phyloP scores from a whole-genome alignment of 1,140 invertebrate species.

The Pantala flavescens region DNA sequence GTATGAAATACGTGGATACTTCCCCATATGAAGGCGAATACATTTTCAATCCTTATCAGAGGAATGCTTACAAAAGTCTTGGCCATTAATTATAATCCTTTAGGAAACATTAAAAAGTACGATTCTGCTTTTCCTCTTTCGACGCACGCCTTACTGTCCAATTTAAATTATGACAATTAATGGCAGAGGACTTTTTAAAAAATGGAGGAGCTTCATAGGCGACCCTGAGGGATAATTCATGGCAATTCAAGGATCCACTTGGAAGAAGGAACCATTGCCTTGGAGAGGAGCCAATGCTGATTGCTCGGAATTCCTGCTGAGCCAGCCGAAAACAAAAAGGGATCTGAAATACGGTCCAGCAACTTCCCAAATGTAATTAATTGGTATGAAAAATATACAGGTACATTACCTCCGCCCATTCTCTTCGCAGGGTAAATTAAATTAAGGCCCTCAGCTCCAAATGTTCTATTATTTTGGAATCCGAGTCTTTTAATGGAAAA shows the following conservation, averaged over 20 bases:
- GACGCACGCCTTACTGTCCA: background rate
- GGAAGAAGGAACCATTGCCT: background rate
- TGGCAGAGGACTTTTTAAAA: background rate
- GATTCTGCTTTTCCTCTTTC: background rate
- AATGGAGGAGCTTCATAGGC: background rate
- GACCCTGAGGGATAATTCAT: background rate
- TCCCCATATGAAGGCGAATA: too few relatives aligned
- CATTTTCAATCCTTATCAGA: too few relatives aligned
- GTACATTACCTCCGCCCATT: background rate
- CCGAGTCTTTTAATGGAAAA: background rate
- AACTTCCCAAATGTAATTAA: conserved; percentile 2
- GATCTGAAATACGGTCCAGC: background rate
- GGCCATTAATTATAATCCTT: too few relatives aligned
- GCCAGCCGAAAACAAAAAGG: background rate
- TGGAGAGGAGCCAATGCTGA: background rate
- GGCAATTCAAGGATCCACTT: background rate
- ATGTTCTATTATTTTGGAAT: background rate
- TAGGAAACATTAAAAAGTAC: too few relatives aligned
- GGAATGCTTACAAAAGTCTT: too few relatives aligned
- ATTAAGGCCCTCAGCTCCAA: background rate
- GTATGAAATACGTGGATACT: too few relatives aligned
- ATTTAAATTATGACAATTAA: conserved; percentile 11
- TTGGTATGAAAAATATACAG: conserved; percentile 7
- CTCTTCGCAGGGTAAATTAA: background rate
- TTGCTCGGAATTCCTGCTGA: background rate